Evolutionary conservation across 2,888 invertebrate genomes (phyloP).

Genomic region (Cheiracanthium punctorium): DNA sequence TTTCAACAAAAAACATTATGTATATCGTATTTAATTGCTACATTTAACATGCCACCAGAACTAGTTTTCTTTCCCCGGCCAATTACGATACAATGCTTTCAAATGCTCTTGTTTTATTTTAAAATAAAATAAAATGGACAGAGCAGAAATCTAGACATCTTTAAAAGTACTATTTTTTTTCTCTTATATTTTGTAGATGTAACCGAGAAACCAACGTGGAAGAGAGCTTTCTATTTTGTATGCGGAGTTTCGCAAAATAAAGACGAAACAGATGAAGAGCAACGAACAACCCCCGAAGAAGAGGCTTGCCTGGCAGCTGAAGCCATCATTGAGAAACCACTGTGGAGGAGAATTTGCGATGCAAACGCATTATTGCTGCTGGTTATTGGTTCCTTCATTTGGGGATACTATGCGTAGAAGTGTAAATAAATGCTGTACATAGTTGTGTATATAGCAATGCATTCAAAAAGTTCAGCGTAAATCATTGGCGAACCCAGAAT

Average conservation of each 20-base stretch:
- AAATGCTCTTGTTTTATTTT: no score
- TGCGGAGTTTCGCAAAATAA: constrained; percentile 54
- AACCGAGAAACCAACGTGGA: constrained; percentile 39
- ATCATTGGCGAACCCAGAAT: no score
- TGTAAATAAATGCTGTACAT: no score
- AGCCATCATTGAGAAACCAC: constrained; percentile 75
- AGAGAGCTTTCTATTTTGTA: constrained; percentile 52
- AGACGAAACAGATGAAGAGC: background rate
- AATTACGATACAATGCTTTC: no score
- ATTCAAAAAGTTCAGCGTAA: no score
- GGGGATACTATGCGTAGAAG: constrained; percentile 74
- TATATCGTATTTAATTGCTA: no score
- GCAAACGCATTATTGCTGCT: constrained; percentile 76
- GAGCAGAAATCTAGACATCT: no score
- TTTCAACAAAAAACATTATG: no score
- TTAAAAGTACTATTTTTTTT: no score
- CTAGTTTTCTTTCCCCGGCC: no score
- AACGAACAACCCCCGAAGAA: constrained; percentile 71
- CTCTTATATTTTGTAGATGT: background rate
- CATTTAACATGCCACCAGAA: no score
- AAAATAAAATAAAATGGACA: no score
- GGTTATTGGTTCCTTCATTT: constrained; percentile 75
- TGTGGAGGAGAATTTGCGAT: constrained; percentile 75
- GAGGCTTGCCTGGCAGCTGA: constrained; percentile 73
- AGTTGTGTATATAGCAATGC: background rate